A percentile compares a stretch with the other conserved stretches of the same genome.
These are phyloP conservation scores for Motacilla alba DNA, from an alignment of 2,113 vertebrate genomes.

Conservation along the genomic window DNA sequence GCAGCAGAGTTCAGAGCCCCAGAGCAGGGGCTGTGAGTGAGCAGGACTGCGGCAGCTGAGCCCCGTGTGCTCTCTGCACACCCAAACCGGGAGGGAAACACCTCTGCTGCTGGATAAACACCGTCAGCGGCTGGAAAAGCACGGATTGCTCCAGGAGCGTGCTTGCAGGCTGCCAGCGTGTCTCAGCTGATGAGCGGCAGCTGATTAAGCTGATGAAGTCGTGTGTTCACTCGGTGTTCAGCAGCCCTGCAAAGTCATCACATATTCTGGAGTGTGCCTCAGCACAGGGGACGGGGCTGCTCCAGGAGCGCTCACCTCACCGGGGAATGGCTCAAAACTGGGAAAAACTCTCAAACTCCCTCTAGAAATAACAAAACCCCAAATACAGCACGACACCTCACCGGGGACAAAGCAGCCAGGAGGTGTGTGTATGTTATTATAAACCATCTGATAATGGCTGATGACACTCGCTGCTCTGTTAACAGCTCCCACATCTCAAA, in stretches of 20 bases:
- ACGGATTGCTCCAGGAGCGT: not conserved
- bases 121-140: not conserved
- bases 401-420: not conserved
- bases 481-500: not conserved
- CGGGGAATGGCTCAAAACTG: not conserved
- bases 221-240: not conserved
- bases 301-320: not conserved
- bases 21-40: not conserved
- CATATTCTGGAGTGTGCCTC: not conserved
- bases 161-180: not conserved
- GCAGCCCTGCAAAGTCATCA: not conserved
- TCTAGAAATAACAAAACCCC: not conserved
- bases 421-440: not conserved
- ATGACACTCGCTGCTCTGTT: not conserved
- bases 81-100: not conserved
- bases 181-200: slow-evolving; percentile 22
- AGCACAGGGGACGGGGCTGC: not conserved
- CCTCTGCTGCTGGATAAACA: not conserved
- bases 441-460: not conserved
- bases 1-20: not conserved
- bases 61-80: not conserved
- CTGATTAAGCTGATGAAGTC: not conserved
- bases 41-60: not conserved
- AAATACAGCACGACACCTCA: not conserved
- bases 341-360: not conserved